A percentile compares a stretch with the other conserved stretches of the same genome.
phyloP scores from a whole-genome alignment of 2,888 invertebrate species.

The Tenodera sinensis region DNA sequence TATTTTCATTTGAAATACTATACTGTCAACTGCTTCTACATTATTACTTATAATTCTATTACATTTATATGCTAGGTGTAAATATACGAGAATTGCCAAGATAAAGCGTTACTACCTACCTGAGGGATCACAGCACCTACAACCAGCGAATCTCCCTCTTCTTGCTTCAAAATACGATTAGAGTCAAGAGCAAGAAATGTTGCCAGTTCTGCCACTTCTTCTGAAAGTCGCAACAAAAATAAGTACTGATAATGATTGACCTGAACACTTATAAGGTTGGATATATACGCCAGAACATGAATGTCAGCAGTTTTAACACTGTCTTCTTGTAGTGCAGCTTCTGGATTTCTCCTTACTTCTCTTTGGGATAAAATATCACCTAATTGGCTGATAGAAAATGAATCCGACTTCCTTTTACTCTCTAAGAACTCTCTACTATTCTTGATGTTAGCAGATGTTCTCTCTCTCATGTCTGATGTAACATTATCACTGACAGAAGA shows the following conservation, averaged over 20 bases:
- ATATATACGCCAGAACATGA: constrained; percentile 76
- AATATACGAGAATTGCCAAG: too few species aligned
- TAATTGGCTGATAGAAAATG: not conserved
- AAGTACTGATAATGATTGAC: constrained; percentile 91
- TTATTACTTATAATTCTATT: too few species aligned
- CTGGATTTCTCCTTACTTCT: not conserved
- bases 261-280: constrained; percentile 82
- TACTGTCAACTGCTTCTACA: too few species aligned
- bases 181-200: constrained; percentile 78
- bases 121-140: constrained; percentile 80
- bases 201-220: constrained; percentile 72
- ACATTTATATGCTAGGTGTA: too few species aligned
- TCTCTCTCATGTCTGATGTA: not conserved
- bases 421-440: not conserved
- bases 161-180: constrained; percentile 58
- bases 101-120: constrained; percentile 36
- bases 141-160: constrained; percentile 51
- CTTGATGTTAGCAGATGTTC: not conserved
- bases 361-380: not conserved
- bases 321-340: not conserved
- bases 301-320: constrained; percentile 55
- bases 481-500: not conserved
- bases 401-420: not conserved
- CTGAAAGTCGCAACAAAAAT: constrained; percentile 79
- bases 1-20: too few species aligned